phyloP scores from a whole-genome alignment of 2,113 vertebrate species.

The Ursus arctos region DNA sequence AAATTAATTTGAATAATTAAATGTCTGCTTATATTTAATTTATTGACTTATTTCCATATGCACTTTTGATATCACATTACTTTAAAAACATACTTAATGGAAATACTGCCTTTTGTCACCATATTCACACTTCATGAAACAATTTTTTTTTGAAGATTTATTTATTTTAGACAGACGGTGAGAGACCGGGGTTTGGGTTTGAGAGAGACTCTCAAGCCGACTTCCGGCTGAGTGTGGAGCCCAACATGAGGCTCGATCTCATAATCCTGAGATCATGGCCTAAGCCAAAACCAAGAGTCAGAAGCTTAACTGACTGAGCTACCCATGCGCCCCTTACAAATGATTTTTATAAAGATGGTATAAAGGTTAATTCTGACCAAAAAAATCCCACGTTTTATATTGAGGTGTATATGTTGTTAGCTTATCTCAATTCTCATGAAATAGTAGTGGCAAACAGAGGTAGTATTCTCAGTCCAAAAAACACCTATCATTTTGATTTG shows the following conservation, averaged over 20 bases:
- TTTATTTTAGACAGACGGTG: background rate
- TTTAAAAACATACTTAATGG: background rate
- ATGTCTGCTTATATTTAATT: background rate
- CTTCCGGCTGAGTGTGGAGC: background rate
- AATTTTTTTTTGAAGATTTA: background rate
- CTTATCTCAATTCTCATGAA: background rate
- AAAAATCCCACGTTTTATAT: background rate
- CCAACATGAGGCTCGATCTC: background rate
- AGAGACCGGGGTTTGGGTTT: background rate
- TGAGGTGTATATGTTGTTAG: background rate
- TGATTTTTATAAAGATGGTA: conserved; percentile 1
- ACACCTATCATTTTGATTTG: background rate
- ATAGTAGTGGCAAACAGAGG: conserved; percentile 3
- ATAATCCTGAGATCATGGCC: background rate
- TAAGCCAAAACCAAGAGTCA: background rate
- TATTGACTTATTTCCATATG: background rate
- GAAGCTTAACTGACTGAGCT: background rate
- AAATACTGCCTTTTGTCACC: background rate
- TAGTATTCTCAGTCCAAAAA: background rate
- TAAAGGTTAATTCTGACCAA: background rate
- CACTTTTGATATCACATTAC: background rate
- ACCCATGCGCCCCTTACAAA: background rate
- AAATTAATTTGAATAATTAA: background rate
- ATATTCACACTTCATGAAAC: background rate
- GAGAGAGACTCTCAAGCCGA: background rate